Percentiles rank a stretch among this genome's conserved stretches.
Conservation (phyloP, 2,797 vertebrate genomes). For the Triplophysa yarkandensis region DNA sequence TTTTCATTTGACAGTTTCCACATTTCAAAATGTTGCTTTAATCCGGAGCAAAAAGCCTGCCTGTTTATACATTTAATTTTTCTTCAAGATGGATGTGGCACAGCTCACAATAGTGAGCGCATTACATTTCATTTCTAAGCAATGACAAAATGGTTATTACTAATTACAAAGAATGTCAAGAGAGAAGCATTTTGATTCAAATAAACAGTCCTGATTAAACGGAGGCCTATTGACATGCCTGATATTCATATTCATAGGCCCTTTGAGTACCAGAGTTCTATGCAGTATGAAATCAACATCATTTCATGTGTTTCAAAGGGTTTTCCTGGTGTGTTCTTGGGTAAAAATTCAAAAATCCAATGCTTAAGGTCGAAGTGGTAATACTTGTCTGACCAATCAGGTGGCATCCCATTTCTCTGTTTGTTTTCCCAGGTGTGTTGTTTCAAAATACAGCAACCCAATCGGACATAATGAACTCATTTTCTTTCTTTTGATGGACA, state of each 20-base stretch:
- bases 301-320: background rate
- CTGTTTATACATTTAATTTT: no score
- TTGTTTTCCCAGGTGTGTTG: conserved; percentile 16
- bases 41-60: background rate
- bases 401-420: background rate
- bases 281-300: background rate
- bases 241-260: background rate
- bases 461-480: background rate
- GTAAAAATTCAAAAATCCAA: background rate
- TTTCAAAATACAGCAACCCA: background rate
- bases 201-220: background rate
- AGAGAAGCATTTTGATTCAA: conserved; percentile 9
- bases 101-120: conserved; percentile 3
- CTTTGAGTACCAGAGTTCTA: background rate
- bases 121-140: conserved; percentile 4
- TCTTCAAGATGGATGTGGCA: background rate
- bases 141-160: conserved; percentile 13
- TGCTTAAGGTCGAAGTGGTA: background rate
- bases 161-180: conserved; percentile 24
- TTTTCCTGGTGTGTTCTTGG: background rate
- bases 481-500: background rate
- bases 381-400: background rate
- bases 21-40: background rate
- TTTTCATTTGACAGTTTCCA: background rate
- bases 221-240: background rate